These are phyloP conservation scores for Himalopsyche anomala DNA, from an alignment of 2,888 invertebrate species.

Conservation along the genomic window DNA sequence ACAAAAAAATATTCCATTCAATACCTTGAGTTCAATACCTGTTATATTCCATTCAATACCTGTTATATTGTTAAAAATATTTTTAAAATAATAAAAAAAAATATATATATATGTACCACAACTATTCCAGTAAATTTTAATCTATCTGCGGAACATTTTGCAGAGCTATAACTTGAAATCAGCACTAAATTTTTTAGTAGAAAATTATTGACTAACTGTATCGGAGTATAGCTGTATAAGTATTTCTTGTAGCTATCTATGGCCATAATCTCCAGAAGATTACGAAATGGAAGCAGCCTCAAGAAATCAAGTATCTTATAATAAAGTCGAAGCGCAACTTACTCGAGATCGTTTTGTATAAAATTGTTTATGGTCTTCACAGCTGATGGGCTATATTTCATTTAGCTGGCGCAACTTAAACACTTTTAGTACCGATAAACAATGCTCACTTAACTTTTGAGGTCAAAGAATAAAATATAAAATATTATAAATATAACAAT, in stretches of 20 bases:
- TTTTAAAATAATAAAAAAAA: too few species aligned
- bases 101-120: not conserved
- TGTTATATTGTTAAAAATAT: too few species aligned
- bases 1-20: too few species aligned
- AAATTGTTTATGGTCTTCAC: conserved; percentile 38
- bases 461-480: too few species aligned
- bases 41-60: too few species aligned
- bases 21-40: too few species aligned
- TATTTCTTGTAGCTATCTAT: conserved; percentile 32
- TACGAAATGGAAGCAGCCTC: conserved; percentile 32
- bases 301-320: conserved; percentile 40
- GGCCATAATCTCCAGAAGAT: conserved; percentile 38
- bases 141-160: not conserved
- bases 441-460: too few species aligned
- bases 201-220: not conserved
- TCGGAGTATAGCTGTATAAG: not conserved
- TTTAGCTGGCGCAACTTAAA: conserved; percentile 18
- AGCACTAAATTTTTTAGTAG: conserved; percentile 27
- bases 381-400: conserved; percentile 40
- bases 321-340: conserved; percentile 35
- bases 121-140: too few species aligned
- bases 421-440: not conserved
- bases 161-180: conserved; percentile 20
- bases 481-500: too few species aligned
- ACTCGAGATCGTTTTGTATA: conserved; percentile 39